These are phyloP conservation scores for Stictocephala bisonia DNA, from an alignment of 2,888 invertebrate genomes.

Conservation along the genomic window DNA sequence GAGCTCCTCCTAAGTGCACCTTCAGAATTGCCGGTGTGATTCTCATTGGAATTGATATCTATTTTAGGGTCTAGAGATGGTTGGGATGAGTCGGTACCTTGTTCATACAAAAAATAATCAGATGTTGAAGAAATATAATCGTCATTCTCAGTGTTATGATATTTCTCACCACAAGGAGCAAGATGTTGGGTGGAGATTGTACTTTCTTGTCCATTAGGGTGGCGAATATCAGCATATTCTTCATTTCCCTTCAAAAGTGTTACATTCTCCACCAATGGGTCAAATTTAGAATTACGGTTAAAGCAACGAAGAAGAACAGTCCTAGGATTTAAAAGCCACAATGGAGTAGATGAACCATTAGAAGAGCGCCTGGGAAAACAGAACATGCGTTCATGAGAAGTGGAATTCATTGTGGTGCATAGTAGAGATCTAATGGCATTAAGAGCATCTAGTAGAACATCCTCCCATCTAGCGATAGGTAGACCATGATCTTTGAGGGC, in stretches of 20 bases:
- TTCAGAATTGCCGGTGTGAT: no score
- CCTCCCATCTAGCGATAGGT: constrained; percentile 18
- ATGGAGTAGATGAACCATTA: constrained; percentile 46
- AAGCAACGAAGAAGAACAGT: constrained; percentile 45
- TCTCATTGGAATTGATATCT: no score
- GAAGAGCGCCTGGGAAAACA: constrained; percentile 37
- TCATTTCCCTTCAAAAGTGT: constrained; percentile 52
- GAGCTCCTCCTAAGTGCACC: no score
- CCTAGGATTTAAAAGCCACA: constrained; percentile 47
- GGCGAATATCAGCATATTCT: constrained; percentile 46
- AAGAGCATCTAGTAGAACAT: constrained; percentile 21
- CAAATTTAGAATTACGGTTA: constrained; percentile 48
- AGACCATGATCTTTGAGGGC: neutral
- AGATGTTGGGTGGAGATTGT: constrained; percentile 51
- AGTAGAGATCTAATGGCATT: constrained; percentile 7
- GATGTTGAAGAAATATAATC: no score
- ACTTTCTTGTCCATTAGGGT: constrained; percentile 50
- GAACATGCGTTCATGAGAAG: constrained; percentile 45
- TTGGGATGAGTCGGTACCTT: no score
- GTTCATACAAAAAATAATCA: no score
- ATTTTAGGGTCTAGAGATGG: no score
- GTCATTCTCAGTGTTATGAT: no score
- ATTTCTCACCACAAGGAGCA: no score
- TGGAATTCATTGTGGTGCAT: constrained; percentile 40
- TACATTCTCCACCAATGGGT: constrained; percentile 54